Percentiles rank a stretch among this genome's conserved stretches.
These are phyloP conservation scores for Orchesellides sinensis DNA, from an alignment of 2,888 invertebrate species.

Conservation along the genomic window DNA sequence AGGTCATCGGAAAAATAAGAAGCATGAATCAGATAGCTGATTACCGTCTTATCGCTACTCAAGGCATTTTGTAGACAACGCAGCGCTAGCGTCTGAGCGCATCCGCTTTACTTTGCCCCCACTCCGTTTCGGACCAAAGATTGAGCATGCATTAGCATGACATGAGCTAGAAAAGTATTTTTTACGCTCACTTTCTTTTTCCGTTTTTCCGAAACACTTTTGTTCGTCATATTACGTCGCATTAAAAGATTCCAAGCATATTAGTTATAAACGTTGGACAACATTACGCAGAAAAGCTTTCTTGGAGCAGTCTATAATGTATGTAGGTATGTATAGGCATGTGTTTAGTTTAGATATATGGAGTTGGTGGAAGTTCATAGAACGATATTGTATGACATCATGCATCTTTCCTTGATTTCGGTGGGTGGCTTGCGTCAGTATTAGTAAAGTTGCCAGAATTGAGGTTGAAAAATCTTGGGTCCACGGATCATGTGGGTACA, in stretches of 20 bases:
- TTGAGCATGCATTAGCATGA: too few species aligned
- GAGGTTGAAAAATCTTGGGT: neutral
- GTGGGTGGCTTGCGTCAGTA: slow-evolving; percentile 61
- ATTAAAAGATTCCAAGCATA: slow-evolving; percentile 20
- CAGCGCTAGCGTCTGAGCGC: too few species aligned
- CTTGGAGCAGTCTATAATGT: neutral
- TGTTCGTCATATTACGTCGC: slow-evolving; percentile 32
- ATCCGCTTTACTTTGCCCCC: too few species aligned
- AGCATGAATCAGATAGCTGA: slow-evolving; percentile 12
- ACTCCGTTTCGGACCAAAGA: too few species aligned
- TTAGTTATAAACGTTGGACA: slow-evolving; percentile 30
- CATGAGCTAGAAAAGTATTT: too few species aligned
- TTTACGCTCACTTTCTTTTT: slow-evolving; percentile 20
- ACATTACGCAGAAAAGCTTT: neutral
- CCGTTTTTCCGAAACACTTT: slow-evolving; percentile 46
- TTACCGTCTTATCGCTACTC: too few species aligned
- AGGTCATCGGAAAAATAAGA: slow-evolving; percentile 37
- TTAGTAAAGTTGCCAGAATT: neutral
- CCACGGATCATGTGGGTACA: neutral
- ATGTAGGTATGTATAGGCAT: neutral
- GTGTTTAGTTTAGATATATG: neutral
- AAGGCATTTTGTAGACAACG: too few species aligned
- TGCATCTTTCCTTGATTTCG: slow-evolving; percentile 27
- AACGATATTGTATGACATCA: slow-evolving; percentile 45
- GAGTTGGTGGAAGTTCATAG: slow-evolving; percentile 29